Evolutionary conservation across 2,797 vertebrate genomes (phyloP).

Genomic region (Glyptemys insculpta): DNA sequence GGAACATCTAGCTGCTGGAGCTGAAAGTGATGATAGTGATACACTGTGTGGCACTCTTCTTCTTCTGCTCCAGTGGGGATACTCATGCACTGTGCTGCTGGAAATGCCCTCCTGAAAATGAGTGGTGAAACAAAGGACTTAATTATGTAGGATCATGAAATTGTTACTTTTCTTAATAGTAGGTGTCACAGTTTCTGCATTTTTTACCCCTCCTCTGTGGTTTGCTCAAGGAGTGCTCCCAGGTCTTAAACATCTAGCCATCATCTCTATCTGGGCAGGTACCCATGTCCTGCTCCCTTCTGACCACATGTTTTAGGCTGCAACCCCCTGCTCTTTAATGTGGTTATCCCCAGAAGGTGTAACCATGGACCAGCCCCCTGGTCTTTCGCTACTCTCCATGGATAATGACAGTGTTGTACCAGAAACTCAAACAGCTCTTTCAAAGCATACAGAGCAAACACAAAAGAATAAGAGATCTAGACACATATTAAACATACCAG

Average conservation of each 20-base stretch:
- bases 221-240: not conserved
- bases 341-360: not conserved
- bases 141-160: not conserved
- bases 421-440: not conserved
- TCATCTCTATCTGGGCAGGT: not conserved
- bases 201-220: not conserved
- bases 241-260: not conserved
- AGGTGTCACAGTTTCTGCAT: not conserved
- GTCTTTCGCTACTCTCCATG: not conserved
- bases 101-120: not conserved
- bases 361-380: not conserved
- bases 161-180: not conserved
- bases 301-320: not conserved
- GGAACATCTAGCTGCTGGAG: not conserved
- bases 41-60: not conserved
- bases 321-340: not conserved
- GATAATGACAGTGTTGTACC: not conserved
- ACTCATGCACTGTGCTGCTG: not conserved
- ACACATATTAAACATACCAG: not conserved
- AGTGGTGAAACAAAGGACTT: not conserved
- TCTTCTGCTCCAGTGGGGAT: not conserved
- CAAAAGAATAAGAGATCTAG: not conserved
- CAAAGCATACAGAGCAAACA: not conserved
- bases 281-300: not conserved
- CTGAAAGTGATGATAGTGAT: accelerated